phyloP scores from a whole-genome alignment of 2,888 invertebrate genomes.

The Lysandra bellargus region DNA sequence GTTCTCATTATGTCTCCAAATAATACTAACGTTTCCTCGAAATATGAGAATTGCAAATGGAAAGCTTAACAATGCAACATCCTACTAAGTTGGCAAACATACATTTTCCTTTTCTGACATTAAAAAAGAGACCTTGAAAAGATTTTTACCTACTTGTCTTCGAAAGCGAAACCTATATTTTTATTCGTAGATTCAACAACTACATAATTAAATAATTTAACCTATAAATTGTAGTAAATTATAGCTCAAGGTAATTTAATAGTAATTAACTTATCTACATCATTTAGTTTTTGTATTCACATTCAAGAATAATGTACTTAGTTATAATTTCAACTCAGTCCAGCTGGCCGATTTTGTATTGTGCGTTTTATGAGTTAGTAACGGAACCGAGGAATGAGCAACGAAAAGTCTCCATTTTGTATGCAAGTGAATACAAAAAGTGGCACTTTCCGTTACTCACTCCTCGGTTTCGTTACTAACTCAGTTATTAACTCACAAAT shows the following conservation, averaged over 20 bases:
- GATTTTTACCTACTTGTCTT: not conserved
- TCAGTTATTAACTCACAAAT: too few species aligned
- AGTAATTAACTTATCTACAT: not conserved
- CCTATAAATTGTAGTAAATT: not conserved
- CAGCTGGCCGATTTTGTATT: too few species aligned
- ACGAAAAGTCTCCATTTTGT: too few species aligned
- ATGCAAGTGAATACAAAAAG: too few species aligned
- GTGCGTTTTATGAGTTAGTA: too few species aligned
- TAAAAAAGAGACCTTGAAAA: not conserved
- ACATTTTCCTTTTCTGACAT: not conserved
- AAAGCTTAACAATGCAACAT: not conserved
- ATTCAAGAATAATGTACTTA: not conserved
- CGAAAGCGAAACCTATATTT: not conserved
- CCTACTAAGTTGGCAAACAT: too few species aligned
- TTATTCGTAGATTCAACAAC: not conserved
- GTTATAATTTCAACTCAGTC: not conserved
- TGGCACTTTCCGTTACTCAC: too few species aligned
- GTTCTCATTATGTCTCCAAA: not conserved
- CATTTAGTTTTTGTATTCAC: not conserved
- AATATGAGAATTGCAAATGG: not conserved
- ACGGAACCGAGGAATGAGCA: too few species aligned
- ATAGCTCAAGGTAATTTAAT: not conserved
- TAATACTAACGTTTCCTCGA: not conserved
- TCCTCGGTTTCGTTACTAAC: too few species aligned
- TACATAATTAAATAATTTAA: too few species aligned